phyloP scores from a whole-genome alignment of 2,888 invertebrate species.

The Plemyria rubiginata region DNA sequence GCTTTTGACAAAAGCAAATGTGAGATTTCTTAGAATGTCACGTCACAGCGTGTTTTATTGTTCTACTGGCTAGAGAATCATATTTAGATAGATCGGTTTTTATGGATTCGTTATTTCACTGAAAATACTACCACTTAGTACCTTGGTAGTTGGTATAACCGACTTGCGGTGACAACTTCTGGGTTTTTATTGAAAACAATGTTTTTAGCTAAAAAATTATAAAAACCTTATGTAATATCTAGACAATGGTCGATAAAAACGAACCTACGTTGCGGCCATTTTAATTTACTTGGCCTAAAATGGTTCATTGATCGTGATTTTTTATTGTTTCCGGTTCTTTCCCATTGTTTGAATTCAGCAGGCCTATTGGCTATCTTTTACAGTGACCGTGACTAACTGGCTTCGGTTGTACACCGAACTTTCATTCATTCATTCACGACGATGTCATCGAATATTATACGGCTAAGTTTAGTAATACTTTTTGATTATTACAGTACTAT shows the following conservation, averaged over 20 bases:
- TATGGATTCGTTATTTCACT: not conserved
- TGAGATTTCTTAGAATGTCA: conserved; percentile 2
- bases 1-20: no score
- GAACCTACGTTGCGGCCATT: conserved; percentile 25
- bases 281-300: conserved; percentile 47
- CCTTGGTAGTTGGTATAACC: not conserved
- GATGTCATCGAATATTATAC: no score
- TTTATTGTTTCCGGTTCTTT: conserved; percentile 67
- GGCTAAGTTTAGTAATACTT: no score
- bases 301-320: conserved; percentile 41
- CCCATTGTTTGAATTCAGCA: conserved; percentile 61
- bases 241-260: conserved; percentile 19
- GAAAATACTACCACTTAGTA: not conserved
- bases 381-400: no score
- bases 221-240: not conserved
- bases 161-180: no score
- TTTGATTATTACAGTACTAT: no score
- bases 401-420: no score
- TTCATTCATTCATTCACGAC: no score
- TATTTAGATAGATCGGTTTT: not conserved
- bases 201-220: not conserved
- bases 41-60: not conserved
- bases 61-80: not conserved
- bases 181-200: no score
- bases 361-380: no score